These are phyloP conservation scores for Anguilla anguilla DNA, from an alignment of 2,797 vertebrate genomes.

Conservation along the genomic window DNA sequence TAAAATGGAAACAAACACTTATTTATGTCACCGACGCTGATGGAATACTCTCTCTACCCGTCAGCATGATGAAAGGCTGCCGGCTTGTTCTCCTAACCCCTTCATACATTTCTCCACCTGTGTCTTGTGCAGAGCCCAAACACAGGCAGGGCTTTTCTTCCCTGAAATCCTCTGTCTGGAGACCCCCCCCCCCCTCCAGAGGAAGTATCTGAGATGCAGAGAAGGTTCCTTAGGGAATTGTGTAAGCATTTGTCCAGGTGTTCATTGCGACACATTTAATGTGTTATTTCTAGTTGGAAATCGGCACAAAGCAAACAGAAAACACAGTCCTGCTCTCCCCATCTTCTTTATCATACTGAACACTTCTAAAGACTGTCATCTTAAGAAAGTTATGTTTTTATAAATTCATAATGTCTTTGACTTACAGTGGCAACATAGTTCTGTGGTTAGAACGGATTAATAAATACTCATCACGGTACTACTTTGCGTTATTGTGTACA, in stretches of 20 bases:
- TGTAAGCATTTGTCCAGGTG: conserved; percentile 72
- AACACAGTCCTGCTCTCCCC: neutral
- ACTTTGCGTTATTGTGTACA: conserved; percentile 19
- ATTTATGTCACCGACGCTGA: conserved; percentile 78
- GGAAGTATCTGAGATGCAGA: conserved; percentile 58
- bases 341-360: neutral
- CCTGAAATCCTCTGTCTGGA: conserved; percentile 52
- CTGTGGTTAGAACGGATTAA: neutral
- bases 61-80: conserved; percentile 71
- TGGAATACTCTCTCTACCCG: conserved; percentile 69
- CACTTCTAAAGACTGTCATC: conserved; percentile 56
- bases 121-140: neutral
- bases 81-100: conserved; percentile 51
- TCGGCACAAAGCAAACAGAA: neutral
- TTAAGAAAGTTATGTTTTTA: conserved; percentile 32
- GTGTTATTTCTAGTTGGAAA: conserved; percentile 57
- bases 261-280: conserved; percentile 64
- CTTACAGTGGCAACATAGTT: neutral
- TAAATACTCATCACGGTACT: neutral
- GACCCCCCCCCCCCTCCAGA: conserved; percentile 35
- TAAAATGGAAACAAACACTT: conserved; percentile 74
- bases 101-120: conserved; percentile 51
- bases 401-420: neutral
- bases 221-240: conserved; percentile 61
- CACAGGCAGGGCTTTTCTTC: conserved; percentile 45